Conservation (phyloP, 2,888 invertebrate species). For the Entomobrya proxima region DNA sequence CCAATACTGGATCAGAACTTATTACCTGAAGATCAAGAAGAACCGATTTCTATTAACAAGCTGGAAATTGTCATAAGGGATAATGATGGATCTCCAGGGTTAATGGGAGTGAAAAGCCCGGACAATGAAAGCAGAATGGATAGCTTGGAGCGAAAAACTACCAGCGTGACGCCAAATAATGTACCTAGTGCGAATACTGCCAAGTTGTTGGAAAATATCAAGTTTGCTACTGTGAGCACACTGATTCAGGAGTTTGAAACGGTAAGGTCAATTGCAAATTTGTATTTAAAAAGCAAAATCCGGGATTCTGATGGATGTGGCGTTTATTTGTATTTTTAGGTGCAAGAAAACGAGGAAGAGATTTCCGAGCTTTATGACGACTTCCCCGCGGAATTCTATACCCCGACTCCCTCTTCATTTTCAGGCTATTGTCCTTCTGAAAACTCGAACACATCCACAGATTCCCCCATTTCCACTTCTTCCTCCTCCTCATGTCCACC, state of each 20-base stretch:
- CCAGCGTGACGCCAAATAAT: not conserved
- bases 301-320: not conserved
- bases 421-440: constrained; percentile 57
- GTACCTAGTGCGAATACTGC: not conserved
- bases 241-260: constrained; percentile 72
- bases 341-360: constrained; percentile 74
- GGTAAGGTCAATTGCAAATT: constrained; percentile 61
- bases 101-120: constrained; percentile 34
- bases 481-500: not conserved
- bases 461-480: not conserved
- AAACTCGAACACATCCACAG: constrained; percentile 40
- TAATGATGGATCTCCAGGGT: constrained; percentile 51
- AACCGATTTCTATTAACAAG: constrained; percentile 55
- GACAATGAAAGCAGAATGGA: constrained; percentile 53
- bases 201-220: constrained; percentile 68
- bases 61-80: constrained; percentile 59
- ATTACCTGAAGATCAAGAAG: not conserved
- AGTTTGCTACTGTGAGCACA: constrained; percentile 71
- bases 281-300: not conserved
- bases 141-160: constrained; percentile 47
- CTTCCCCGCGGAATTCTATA: constrained; percentile 68
- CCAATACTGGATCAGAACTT: not conserved
- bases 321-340: constrained; percentile 57
- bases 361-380: constrained; percentile 73
- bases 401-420: constrained; percentile 56